These are phyloP conservation scores for Zaprionus obscuricornis DNA, from an alignment of 2,888 invertebrate species.

Conservation along the genomic window DNA sequence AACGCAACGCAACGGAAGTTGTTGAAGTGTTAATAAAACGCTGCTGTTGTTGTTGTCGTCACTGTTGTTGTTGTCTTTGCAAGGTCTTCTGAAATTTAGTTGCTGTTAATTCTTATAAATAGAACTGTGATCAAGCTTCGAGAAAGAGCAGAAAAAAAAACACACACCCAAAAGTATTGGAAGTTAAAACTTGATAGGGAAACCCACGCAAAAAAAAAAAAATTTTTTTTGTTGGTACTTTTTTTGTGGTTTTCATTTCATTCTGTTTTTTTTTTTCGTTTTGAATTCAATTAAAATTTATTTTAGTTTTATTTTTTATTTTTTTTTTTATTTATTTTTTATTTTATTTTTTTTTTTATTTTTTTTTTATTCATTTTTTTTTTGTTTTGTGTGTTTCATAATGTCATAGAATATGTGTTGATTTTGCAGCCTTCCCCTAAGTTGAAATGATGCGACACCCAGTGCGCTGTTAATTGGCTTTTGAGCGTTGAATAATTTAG, in stretches of 20 bases:
- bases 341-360: no score
- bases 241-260: no score
- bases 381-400: conserved; percentile 26
- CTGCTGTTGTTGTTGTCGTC: no score
- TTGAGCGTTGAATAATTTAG: conserved; percentile 49
- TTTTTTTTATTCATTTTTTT: neutral
- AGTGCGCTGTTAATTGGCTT: conserved; percentile 64
- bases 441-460: no score
- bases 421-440: conserved; percentile 14
- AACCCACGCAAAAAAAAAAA: conserved; percentile 42
- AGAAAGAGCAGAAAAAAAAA: neutral
- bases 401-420: conserved; percentile 12
- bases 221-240: no score
- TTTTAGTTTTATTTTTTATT: no score
- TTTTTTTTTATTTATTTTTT: no score
- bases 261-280: conserved; percentile 1
- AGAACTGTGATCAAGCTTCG: conserved; percentile 18
- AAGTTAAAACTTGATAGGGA: no score
- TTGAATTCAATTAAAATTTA: conserved; percentile 39
- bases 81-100: conserved; percentile 35
- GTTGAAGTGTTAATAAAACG: conserved; percentile 61
- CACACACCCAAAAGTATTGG: neutral
- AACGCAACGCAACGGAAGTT: conserved; percentile 53
- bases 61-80: neutral
- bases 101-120: conserved; percentile 31